Evolutionary conservation across 2,797 vertebrate species (phyloP), one percentile per base, ranked within the genome.

Genomic region (Macropodus opercularis): DNA sequence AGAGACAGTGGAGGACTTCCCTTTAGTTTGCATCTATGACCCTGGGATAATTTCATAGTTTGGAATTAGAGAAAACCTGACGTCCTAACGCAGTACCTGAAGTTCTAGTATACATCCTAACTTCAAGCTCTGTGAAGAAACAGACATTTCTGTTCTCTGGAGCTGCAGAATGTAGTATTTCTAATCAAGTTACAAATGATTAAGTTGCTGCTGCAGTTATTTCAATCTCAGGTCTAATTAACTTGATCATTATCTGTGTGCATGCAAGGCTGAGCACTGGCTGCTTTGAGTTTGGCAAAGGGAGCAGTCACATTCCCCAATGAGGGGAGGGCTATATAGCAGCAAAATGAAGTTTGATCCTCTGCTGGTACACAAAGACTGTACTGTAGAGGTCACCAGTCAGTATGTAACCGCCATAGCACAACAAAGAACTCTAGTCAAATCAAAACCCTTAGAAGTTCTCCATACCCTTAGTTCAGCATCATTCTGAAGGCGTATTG

Each of bases 161-260:
- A 88, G 89, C 83, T 76, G 81, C 83, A 85, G 83, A 91, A 90
- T 91, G 89, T 90, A 89, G 89, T 90, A 90, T 91, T 93, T 92
- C 86, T 90, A 93, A 91, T 92, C 90, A 93, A 91, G 87, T 91
- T 88, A 93, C 91, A 92, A 93, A 92, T 91, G 87, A 93, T 93
- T 92, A 93, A 90, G 91, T 91, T 93, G 91, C 90, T 91, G 87
- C 88, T 75, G 89, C 89, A 91, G 87, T 90, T 92, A 81, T 75
- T 91, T 93, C 90, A 90, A 92, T 92, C 90, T 91, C 87, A 87
- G 91, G 91, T 92, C 91, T 93, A 93, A 94, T 93, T 91, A 93
- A 93, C 85, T 92, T 89, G 91, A 92, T 92, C 89, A 91, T 92
- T 92, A 92, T 92, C 90, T 90, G 80, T 81, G 89, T 87, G 81